Evolutionary conservation across 1,140 invertebrate genomes (phyloP), one percentile per base, ranked within the genome.

Genomic region (Pseudachorutes palmiensis): DNA sequence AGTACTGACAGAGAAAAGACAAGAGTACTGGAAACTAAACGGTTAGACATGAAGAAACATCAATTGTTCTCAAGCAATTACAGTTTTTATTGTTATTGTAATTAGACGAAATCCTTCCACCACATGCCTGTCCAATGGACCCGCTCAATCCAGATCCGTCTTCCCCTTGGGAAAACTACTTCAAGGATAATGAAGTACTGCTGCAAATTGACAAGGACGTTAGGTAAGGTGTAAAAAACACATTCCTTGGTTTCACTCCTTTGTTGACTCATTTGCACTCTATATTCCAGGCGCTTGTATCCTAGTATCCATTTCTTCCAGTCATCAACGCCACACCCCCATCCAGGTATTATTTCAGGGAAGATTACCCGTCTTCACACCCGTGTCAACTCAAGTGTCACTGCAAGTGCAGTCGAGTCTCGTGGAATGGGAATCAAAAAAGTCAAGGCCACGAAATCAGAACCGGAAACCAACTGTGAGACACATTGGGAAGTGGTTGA

Each of bases 151-250:
- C 89, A 26, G 93, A 91, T 76, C 94, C 94, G 1, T 88, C 92
- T 69, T 95, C 93, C 75, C 87, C 92, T 65, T 98, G 95, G 95
- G 88, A 90, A 68, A 87, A 85, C 0, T 94, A 87, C 78, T 98
- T 98, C 77, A 94, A 92, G 79, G 94, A 98, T 76, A 98, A 98
- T 79, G 94, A 98, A 81, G 91, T 94, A 70, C 78, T 98, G 12
- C 78, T 94, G 62, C 94, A 98, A 83, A 97, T 98, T 75, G 94
- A 97, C 78, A 98, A 97, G 79, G 95, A 98, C 81, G 94, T 97
- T 24, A 84, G 92, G 87, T 87, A 77, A 68, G 70, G 70, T 66
- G 48, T 22, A 45, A 12, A 45, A 45, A 19, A 45, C 36, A 45
- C n/a, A n/a, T n/a, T n/a, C 9, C 12, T 36, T 24, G 59, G n/a